A percentile compares a stretch with the other conserved stretches of the same genome.
These are phyloP conservation scores for Petrolisthes manimaculis DNA, from an alignment of 2,888 invertebrate species.

Conservation along the genomic window DNA sequence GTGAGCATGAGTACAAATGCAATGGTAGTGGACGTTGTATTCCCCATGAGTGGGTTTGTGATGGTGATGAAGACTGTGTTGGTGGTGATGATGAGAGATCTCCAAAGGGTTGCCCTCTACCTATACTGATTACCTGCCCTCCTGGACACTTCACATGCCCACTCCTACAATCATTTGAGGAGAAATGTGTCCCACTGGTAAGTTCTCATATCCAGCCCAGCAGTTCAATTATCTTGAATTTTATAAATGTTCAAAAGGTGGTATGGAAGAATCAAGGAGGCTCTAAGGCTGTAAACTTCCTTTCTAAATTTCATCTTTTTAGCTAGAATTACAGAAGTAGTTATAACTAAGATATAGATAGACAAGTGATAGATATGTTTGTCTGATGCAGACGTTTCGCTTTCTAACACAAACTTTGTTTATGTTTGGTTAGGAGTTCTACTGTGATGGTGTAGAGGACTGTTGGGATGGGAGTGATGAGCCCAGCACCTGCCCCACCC, in stretches of 20 bases:
- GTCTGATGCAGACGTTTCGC: no score
- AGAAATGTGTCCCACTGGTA: constrained; percentile 57
- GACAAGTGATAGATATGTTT: no score
- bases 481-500: constrained; percentile 67
- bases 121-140: constrained; percentile 34
- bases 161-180: constrained; percentile 47
- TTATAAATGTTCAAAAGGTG: no score
- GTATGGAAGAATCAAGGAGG: no score
- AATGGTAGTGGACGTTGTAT: constrained; percentile 79
- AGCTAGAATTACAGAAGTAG: no score
- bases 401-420: neutral
- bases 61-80: constrained; percentile 83
- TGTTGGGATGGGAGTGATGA: constrained; percentile 78
- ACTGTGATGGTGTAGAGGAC: constrained; percentile 80
- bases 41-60: constrained; percentile 85
- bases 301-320: no score
- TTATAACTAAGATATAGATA: no score
- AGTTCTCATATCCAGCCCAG: neutral
- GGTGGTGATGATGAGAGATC: constrained; percentile 71
- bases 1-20: constrained; percentile 75
- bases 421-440: constrained; percentile 72
- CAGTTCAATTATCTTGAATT: no score
- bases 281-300: no score
- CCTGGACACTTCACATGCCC: constrained; percentile 59
- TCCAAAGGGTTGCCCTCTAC: constrained; percentile 38